Evolutionary conservation across 1,140 invertebrate species (phyloP).

Genomic region (Listronotus oregonensis): DNA sequence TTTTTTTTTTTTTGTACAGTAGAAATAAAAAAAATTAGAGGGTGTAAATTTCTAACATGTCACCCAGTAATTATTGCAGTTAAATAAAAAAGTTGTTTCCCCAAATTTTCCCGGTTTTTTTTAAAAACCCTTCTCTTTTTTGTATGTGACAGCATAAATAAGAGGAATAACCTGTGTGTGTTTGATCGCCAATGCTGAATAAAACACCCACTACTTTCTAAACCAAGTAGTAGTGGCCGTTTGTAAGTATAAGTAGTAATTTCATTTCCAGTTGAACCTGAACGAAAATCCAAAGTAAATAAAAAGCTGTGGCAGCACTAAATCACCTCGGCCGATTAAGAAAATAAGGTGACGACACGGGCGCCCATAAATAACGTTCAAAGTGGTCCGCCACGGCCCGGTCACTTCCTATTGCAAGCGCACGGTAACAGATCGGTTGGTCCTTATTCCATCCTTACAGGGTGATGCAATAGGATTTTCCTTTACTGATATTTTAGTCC

Average conservation of each 20-base stretch:
- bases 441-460: background rate
- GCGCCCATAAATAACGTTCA: slow-evolving; percentile 22
- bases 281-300: slow-evolving; percentile 15
- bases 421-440: background rate
- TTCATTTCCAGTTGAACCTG: slow-evolving; percentile 12
- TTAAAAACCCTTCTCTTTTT: too few relatives aligned
- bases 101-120: too few relatives aligned
- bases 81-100: too few relatives aligned
- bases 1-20: too few relatives aligned
- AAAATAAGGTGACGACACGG: slow-evolving; percentile 32
- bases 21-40: too few relatives aligned
- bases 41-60: too few relatives aligned
- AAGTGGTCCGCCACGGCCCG: slow-evolving; percentile 9
- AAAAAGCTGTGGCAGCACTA: slow-evolving; percentile 9
- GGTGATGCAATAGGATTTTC: background rate
- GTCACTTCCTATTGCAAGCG: background rate
- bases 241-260: background rate
- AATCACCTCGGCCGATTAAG: slow-evolving; percentile 21
- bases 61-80: too few relatives aligned
- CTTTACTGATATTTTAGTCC: too few relatives aligned
- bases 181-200: background rate
- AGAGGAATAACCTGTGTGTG: too few relatives aligned
- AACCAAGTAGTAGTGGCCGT: slow-evolving; percentile 3
- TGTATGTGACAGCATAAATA: too few relatives aligned
- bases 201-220: background rate